phyloP scores from a whole-genome alignment of 2,113 vertebrate genomes.

The Ibidorhyncha struthersii region DNA sequence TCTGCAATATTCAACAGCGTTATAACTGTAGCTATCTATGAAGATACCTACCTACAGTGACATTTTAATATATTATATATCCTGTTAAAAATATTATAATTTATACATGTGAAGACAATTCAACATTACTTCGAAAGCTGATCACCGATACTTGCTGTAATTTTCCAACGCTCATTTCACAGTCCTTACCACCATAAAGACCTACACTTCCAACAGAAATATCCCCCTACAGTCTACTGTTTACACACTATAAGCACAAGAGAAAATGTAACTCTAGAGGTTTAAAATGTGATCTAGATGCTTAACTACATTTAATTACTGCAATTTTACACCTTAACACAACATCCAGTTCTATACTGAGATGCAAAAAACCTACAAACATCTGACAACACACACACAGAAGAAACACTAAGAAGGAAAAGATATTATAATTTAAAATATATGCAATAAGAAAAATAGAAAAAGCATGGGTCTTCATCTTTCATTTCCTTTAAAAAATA shows the following conservation, averaged over 20 bases:
- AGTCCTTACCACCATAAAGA: not conserved
- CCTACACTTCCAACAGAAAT: not conserved
- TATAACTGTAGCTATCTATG: not conserved
- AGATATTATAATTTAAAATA: too few relatives aligned
- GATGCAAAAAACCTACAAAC: too few relatives aligned
- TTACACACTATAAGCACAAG: too few relatives aligned
- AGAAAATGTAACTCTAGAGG: too few relatives aligned
- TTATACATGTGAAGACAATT: not conserved
- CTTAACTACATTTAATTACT: too few relatives aligned
- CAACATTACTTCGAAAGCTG: not conserved
- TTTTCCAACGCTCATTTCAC: not conserved
- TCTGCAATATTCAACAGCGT: not conserved
- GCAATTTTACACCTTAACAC: too few relatives aligned
- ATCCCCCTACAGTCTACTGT: too few relatives aligned
- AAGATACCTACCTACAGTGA: not conserved
- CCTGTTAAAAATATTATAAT: not conserved
- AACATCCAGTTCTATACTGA: too few relatives aligned
- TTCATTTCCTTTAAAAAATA: not conserved
- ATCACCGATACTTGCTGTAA: not conserved
- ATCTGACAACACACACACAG: too few relatives aligned
- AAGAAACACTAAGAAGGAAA: too few relatives aligned
- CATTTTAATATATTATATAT: not conserved
- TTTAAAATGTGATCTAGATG: too few relatives aligned
- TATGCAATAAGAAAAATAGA: not conserved
- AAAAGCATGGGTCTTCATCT: not conserved